phyloP scores from a whole-genome alignment of 2,113 vertebrate species.

The Melozone crissalis region DNA sequence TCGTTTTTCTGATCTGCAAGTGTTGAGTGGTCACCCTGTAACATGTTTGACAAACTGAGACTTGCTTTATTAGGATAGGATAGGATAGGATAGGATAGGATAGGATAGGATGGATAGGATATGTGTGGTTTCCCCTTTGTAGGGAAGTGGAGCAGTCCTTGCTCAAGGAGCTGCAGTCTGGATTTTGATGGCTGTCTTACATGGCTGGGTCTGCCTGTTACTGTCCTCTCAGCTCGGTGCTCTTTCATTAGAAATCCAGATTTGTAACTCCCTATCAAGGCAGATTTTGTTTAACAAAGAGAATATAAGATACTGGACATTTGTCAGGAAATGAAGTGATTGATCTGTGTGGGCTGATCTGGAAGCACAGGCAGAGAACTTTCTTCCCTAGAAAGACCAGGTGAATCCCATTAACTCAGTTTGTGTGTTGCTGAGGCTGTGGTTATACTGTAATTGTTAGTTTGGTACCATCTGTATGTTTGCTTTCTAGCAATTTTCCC shows the following conservation, averaged over 20 bases:
- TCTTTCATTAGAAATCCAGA: not conserved
- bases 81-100: not conserved
- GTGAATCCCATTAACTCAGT: not conserved
- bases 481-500: not conserved
- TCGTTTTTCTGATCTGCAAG: not conserved
- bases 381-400: not conserved
- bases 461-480: not conserved
- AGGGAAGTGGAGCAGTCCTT: not conserved
- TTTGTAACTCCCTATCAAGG: not conserved
- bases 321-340: not conserved
- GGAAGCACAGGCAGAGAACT: not conserved
- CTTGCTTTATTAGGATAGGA: not conserved
- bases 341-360: not conserved
- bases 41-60: not conserved
- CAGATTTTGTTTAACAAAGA: not conserved
- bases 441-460: not conserved
- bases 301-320: not conserved
- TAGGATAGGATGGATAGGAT: not conserved
- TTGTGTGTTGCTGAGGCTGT: not conserved
- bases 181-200: not conserved
- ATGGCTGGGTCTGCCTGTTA: not conserved
- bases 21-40: not conserved
- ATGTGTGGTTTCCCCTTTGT: accelerated
- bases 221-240: not conserved
- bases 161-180: not conserved